These are phyloP conservation scores for Campylorhamphus procurvoides DNA, from an alignment of 2,113 vertebrate species.

Conservation along the genomic window DNA sequence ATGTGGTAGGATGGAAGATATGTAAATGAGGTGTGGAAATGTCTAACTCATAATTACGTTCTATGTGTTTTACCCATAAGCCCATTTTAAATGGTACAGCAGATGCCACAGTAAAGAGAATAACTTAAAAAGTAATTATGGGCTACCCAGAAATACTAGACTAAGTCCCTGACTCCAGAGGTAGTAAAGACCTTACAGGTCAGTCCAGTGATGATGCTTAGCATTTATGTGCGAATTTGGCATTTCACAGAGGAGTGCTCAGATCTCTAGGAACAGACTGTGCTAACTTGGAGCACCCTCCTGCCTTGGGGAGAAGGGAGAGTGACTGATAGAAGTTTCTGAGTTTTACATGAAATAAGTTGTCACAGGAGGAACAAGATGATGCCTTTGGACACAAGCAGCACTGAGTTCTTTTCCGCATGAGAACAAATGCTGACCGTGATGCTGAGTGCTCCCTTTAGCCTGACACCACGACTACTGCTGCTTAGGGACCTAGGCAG, in stretches of 20 bases:
- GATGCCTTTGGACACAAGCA: neutral
- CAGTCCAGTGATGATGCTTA: neutral
- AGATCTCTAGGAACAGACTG: neutral
- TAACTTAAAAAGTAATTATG: neutral
- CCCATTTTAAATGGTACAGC: neutral
- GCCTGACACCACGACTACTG: neutral
- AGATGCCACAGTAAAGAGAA: conserved; percentile 1
- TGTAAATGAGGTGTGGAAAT: neutral
- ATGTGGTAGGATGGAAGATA: neutral
- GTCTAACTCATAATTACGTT: neutral
- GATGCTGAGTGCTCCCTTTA: neutral
- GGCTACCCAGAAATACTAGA: neutral
- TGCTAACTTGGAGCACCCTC: neutral
- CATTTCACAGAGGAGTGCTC: conserved; percentile 15
- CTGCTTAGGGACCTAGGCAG: neutral
- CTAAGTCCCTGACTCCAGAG: neutral
- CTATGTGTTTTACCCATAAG: neutral
- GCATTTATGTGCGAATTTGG: neutral
- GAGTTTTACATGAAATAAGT: neutral
- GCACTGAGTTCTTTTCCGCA: neutral
- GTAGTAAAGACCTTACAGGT: conserved; percentile 22
- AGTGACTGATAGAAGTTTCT: neutral
- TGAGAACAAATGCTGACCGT: neutral
- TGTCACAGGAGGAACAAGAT: neutral
- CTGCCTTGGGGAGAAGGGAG: neutral